These are phyloP conservation scores for Andinoacara biseriatus DNA, from an alignment of 2,113 vertebrate species.

Conservation along the genomic window DNA sequence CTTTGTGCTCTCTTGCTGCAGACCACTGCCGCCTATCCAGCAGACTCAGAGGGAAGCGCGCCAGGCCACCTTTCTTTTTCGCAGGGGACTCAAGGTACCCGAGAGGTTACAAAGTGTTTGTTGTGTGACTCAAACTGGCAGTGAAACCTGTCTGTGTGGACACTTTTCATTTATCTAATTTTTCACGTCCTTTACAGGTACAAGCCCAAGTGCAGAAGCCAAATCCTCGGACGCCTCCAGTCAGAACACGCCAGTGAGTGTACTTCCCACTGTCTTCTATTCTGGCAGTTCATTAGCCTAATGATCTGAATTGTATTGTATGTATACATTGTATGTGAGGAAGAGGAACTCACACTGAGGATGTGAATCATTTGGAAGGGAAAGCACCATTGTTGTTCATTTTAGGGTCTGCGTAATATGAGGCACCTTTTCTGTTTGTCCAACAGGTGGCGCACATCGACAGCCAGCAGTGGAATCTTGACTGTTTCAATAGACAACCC, in stretches of 20 bases:
- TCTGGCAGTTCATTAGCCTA: neutral
- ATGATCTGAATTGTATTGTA: neutral
- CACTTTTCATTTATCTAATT: neutral
- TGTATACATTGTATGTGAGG: neutral
- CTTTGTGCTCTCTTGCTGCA: slow-evolving; percentile 11
- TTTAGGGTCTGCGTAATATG: neutral
- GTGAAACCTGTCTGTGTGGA: rapidly evolving
- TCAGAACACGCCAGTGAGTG: slow-evolving; percentile 69
- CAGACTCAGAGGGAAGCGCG: slow-evolving; percentile 87
- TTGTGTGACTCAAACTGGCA: neutral
- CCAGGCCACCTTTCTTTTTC: slow-evolving; percentile 93
- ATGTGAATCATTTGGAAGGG: slow-evolving; percentile 13
- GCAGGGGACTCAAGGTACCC: slow-evolving; percentile 91
- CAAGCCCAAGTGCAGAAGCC: slow-evolving; percentile 69
- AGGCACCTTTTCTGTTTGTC: slow-evolving; percentile 23
- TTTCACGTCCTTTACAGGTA: slow-evolving; percentile 45
- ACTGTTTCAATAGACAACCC: slow-evolving; percentile 97
- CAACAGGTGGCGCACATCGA: slow-evolving; percentile 90
- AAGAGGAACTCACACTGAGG: neutral
- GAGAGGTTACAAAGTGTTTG: neutral
- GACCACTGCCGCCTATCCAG: slow-evolving; percentile 61
- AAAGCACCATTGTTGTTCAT: slow-evolving; percentile 7
- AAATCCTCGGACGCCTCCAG: slow-evolving; percentile 31
- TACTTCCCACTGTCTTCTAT: neutral
- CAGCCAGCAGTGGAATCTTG: slow-evolving; percentile 87